phyloP scores from a whole-genome alignment of 2,797 vertebrate species.

The Halcyon smyrnensis region DNA sequence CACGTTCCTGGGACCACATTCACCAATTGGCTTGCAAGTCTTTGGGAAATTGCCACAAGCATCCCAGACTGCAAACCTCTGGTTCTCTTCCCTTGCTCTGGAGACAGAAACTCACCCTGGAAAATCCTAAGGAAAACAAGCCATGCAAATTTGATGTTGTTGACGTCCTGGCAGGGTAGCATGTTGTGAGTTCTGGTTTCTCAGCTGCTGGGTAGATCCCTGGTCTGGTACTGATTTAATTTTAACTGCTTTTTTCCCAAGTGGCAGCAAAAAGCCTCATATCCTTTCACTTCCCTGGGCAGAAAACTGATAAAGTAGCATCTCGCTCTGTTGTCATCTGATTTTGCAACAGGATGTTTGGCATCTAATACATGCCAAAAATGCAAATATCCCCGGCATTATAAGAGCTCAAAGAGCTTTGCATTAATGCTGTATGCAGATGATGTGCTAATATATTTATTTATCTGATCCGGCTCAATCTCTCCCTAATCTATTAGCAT shows the following conservation, averaged over 20 bases:
- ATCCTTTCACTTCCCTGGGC: neutral
- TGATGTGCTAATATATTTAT: slow-evolving; percentile 39
- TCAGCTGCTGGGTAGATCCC: neutral
- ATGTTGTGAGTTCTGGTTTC: neutral
- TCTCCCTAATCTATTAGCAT: slow-evolving; percentile 41
- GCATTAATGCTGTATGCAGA: slow-evolving; percentile 43
- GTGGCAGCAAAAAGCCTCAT: neutral
- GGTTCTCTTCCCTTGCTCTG: neutral
- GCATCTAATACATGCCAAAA: neutral
- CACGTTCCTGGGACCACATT: neutral
- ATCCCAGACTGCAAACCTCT: neutral
- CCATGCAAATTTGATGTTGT: neutral
- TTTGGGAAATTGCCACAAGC: neutral
- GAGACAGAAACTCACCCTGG: neutral
- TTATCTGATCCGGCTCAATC: slow-evolving; percentile 59
- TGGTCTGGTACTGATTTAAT: neutral
- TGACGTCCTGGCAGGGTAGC: neutral
- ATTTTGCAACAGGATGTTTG: slow-evolving; percentile 27
- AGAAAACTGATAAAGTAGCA: neutral
- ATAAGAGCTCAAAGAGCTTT: slow-evolving; percentile 47
- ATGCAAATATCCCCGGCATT: neutral
- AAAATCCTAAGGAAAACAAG: neutral
- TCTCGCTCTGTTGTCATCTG: neutral
- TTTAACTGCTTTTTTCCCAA: neutral
- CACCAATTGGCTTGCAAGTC: neutral